Evolutionary conservation across 1,140 invertebrate species (phyloP).

Genomic region (Neocloeon triangulifer): DNA sequence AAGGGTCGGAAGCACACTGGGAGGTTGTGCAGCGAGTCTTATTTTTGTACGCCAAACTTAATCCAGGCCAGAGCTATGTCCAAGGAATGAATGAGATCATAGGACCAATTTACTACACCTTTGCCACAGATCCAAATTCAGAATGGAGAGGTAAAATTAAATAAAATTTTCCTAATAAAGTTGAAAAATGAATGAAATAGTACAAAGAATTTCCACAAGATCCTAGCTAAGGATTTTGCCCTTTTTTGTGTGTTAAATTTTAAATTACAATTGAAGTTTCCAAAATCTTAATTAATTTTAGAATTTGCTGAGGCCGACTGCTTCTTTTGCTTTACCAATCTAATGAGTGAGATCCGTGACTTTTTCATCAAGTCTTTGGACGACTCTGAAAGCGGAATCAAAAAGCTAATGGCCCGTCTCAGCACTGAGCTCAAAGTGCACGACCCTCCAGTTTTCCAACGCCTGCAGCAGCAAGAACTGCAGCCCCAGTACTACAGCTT

Average conservation of each 20-base stretch:
- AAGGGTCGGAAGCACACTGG: constrained; percentile 78
- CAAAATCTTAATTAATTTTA: constrained; percentile 20
- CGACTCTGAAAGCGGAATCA: constrained; percentile 74
- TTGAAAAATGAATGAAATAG: not conserved
- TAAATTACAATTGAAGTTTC: constrained; percentile 1
- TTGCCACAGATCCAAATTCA: constrained; percentile 72
- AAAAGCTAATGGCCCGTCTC: constrained; percentile 60
- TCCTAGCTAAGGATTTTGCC: constrained; percentile 6
- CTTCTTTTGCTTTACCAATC: constrained; percentile 93
- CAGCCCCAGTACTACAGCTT: constrained; percentile 92
- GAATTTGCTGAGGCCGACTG: constrained; percentile 90
- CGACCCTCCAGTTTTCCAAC: constrained; percentile 53
- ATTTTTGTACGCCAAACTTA: constrained; percentile 93
- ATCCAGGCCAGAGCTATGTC: constrained; percentile 93
- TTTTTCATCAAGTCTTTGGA: constrained; percentile 94
- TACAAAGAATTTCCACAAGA: no score
- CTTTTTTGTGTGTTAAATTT: constrained; percentile 5
- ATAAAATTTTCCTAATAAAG: not conserved
- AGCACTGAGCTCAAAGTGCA: constrained; percentile 47
- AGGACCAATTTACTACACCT: constrained; percentile 93
- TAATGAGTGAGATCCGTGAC: constrained; percentile 93
- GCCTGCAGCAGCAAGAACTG: constrained; percentile 59
- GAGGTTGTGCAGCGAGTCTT: constrained; percentile 93
- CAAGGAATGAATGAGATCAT: constrained; percentile 99
- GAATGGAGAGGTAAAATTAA: constrained; percentile 58